Conservation (phyloP, 2,888 invertebrate genomes). For the Drosophila atripex region DNA sequence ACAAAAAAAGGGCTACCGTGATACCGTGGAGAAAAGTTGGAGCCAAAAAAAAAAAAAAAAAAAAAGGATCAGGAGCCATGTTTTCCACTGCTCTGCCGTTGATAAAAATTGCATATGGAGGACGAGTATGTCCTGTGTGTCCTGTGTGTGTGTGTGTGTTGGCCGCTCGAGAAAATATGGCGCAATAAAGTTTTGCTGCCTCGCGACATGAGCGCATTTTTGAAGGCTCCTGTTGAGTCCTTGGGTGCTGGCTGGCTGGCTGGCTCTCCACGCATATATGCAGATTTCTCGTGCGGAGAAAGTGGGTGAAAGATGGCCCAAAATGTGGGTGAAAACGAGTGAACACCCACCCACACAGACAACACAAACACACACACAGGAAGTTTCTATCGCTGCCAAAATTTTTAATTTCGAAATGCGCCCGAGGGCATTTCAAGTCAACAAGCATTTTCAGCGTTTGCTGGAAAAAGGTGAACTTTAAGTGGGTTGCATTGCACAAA, state of each 20-base stretch:
- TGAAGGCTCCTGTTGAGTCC: constrained; percentile 67
- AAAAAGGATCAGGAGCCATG: constrained; percentile 31
- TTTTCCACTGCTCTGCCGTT: constrained; percentile 19
- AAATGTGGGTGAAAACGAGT: no score
- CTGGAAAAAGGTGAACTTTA: constrained; percentile 10
- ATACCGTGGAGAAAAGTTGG: not conserved
- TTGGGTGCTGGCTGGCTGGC: not conserved
- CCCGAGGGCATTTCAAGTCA: constrained; percentile 61
- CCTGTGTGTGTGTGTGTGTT: constrained; percentile 4
- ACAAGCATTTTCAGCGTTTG: constrained; percentile 22
- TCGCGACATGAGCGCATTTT: constrained; percentile 68
- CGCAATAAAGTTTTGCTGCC: constrained; percentile 47
- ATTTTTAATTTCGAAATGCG: constrained; percentile 68
- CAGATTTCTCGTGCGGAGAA: constrained; percentile 4
- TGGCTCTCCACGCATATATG: constrained; percentile 27
- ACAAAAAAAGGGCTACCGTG: not conserved
- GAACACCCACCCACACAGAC: not conserved
- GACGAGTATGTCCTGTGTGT: not conserved
- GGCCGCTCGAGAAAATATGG: constrained; percentile 44
- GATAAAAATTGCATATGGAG: constrained; percentile 33
- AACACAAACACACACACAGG: not conserved
- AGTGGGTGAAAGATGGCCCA: no score
- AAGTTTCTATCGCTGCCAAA: constrained; percentile 57
- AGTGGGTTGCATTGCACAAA: not conserved
- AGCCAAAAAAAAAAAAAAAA: not conserved